These are phyloP conservation scores for Diaprepes abbreviatus DNA, from an alignment of 2,888 invertebrate species.

Conservation along the genomic window DNA sequence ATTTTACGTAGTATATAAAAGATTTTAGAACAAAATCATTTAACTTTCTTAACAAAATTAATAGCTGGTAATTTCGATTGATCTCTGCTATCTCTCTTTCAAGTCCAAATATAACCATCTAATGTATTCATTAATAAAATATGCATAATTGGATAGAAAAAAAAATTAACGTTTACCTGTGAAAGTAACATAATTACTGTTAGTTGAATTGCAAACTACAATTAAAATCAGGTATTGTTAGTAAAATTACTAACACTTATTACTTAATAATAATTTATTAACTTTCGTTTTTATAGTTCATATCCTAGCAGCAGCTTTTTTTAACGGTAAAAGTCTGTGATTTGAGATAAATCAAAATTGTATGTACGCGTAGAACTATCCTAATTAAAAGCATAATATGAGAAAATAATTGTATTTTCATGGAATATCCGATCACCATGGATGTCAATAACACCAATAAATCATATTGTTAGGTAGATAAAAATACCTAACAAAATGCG, in stretches of 20 bases:
- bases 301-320: background rate
- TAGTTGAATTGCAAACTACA: conserved; percentile 2
- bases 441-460: background rate
- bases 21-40: no score
- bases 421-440: no score
- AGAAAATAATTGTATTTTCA: background rate
- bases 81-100: no score
- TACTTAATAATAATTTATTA: conserved; percentile 20
- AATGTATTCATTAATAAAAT: background rate
- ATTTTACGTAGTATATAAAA: no score
- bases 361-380: background rate
- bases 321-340: conserved; percentile 11
- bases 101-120: no score
- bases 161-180: conserved; percentile 21
- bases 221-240: conserved; percentile 28
- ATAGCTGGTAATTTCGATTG: no score
- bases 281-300: conserved; percentile 32
- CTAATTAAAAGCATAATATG: background rate
- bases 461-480: no score
- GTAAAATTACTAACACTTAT: background rate
- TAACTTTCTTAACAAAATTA: no score
- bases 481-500: no score
- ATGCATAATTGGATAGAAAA: background rate
- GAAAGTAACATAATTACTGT: conserved; percentile 26
- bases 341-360: background rate